Conservation (phyloP, 2,797 vertebrate species). For the Peromyscus aztecus region DNA sequence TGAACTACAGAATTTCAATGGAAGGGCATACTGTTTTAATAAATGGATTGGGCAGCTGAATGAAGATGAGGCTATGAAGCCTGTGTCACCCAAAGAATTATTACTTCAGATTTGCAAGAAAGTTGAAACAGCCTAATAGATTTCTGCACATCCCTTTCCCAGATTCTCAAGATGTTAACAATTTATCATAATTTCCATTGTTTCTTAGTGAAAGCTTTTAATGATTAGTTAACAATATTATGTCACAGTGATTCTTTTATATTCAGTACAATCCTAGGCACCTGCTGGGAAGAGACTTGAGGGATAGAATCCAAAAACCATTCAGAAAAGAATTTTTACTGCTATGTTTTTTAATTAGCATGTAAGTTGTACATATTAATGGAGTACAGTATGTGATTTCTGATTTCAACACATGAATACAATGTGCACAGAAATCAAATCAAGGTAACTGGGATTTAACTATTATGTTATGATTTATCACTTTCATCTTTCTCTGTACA, state of each 20-base stretch:
- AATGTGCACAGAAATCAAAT: not conserved
- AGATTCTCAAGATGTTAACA: slow-evolving; percentile 50
- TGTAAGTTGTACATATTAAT: not conserved
- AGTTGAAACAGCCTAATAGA: slow-evolving; percentile 35
- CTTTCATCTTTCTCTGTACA: not conserved
- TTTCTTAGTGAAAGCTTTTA: slow-evolving; percentile 1
- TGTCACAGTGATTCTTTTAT: not conserved
- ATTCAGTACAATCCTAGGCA: not conserved
- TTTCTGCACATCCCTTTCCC: slow-evolving; percentile 15
- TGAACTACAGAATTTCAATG: slow-evolving; percentile 2
- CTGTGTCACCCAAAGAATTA: slow-evolving; percentile 16
- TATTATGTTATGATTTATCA: not conserved
- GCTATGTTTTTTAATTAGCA: not conserved
- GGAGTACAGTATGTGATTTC: not conserved
- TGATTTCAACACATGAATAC: not conserved
- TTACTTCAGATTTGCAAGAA: slow-evolving; percentile 37
- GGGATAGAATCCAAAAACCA: not conserved
- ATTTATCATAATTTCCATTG: not conserved
- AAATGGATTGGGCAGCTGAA: slow-evolving; percentile 14
- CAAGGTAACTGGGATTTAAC: not conserved
- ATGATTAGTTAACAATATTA: not conserved
- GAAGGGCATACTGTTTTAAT: slow-evolving; percentile 1
- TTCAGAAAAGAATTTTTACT: not conserved
- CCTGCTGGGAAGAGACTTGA: not conserved
- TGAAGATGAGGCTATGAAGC: not conserved